Percentiles rank a stretch among this genome's conserved stretches.
Conservation (phyloP, 2,888 invertebrate species). For the Drepana falcataria region DNA sequence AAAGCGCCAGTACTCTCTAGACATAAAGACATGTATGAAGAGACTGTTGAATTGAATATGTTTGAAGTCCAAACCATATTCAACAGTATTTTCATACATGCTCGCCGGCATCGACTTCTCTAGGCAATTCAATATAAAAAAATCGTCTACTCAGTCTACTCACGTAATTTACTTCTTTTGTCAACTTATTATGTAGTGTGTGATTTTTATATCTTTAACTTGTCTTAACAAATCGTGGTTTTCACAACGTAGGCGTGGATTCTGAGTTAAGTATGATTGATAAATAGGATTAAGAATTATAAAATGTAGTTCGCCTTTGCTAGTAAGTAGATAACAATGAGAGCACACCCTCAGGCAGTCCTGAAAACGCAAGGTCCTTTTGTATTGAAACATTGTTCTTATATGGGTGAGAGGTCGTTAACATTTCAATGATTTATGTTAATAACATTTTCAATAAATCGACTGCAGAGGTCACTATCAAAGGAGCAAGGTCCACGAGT, state of each 20-base stretch:
- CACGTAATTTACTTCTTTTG: no score
- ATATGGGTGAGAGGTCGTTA: not conserved
- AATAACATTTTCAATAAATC: conserved; percentile 8
- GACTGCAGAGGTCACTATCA: not conserved
- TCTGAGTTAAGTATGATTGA: not conserved
- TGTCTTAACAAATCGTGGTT: not conserved
- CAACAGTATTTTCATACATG: no score
- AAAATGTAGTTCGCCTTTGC: not conserved
- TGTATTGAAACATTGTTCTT: not conserved
- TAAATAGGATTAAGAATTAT: not conserved
- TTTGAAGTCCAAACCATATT: no score
- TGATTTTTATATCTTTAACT: not conserved
- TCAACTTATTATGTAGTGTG: no score
- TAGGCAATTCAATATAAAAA: no score
- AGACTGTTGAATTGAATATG: no score
- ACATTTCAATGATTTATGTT: not conserved
- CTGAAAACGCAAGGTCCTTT: not conserved
- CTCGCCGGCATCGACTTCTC: no score
- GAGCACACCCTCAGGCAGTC: conserved; percentile 5
- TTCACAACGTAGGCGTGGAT: not conserved
- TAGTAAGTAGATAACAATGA: conserved; percentile 1
- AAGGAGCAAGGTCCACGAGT: not conserved
- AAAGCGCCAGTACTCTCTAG: no score
- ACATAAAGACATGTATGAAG: no score
- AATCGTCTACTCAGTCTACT: no score